Evolutionary conservation across 2,797 vertebrate species (phyloP).

Genomic region (Tadarida brasiliensis): DNA sequence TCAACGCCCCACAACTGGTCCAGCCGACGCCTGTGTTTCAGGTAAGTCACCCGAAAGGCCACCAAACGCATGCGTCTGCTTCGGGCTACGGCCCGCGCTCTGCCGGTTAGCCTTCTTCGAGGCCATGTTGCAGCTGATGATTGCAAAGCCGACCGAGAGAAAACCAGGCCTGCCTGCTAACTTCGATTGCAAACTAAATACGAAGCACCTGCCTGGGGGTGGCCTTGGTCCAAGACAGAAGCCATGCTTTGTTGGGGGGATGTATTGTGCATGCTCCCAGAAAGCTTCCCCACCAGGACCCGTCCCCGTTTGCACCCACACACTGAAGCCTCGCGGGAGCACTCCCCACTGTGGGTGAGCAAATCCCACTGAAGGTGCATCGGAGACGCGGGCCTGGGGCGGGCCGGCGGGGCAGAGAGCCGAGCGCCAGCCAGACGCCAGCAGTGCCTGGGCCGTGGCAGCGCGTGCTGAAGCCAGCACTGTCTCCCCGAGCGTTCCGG

Average conservation of each 20-base stretch:
- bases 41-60: rapidly evolving
- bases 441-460: rapidly evolving
- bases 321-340: rapidly evolving
- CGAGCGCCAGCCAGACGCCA: not conserved
- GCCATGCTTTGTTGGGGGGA: not conserved
- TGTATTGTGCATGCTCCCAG: too few relatives aligned
- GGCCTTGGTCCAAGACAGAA: not conserved
- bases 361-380: rapidly evolving
- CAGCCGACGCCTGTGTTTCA: not conserved
- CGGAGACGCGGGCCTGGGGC: not conserved
- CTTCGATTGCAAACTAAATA: not conserved
- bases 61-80: too few relatives aligned
- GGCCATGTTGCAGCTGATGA: not conserved
- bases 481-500: not conserved
- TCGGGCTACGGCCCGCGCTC: rapidly evolving
- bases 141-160: not conserved
- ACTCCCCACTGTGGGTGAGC: rapidly evolving
- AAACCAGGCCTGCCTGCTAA: not conserved
- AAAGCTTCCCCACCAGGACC: not conserved
- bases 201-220: not conserved
- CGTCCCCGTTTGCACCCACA: not conserved
- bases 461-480: rapidly evolving
- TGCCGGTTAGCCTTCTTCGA: not conserved
- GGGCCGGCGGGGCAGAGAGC: rapidly evolving
- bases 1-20: too few relatives aligned